Conservation (phyloP, 2,797 vertebrate species). For the Chelidonichthys spinosus region DNA sequence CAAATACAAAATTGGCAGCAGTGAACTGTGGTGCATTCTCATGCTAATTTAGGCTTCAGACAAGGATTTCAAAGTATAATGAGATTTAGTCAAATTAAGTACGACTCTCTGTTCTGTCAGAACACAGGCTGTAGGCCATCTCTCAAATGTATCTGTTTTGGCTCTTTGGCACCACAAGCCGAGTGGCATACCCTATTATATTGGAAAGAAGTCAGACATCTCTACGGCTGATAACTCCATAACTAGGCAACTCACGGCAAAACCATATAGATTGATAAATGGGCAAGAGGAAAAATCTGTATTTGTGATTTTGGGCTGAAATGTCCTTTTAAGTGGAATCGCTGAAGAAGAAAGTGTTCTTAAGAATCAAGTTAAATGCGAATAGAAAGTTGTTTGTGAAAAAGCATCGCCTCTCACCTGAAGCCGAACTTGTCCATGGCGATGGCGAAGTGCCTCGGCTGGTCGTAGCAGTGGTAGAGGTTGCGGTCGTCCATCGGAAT, state of each 20-base stretch:
- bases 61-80: conserved; percentile 51
- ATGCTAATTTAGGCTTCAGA: conserved; percentile 50
- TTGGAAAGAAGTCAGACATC: not conserved
- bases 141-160: not conserved
- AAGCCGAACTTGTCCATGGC: conserved; percentile 99
- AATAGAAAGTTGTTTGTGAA: not conserved
- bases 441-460: conserved; percentile 97
- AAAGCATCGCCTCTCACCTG: conserved; percentile 82
- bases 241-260: not conserved
- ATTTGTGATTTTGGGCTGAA: not conserved
- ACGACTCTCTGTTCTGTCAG: conserved; percentile 37
- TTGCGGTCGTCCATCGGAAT: conserved; percentile 99
- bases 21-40: conserved; percentile 37
- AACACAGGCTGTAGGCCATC: conserved; percentile 24
- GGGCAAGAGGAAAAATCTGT: not conserved
- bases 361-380: not conserved
- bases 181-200: too few species aligned
- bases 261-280: not conserved
- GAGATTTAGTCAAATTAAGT: conserved; percentile 50
- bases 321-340: not conserved
- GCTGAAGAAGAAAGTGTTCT: not conserved
- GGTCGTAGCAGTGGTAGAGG: conserved; percentile 97
- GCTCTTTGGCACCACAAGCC: too few species aligned
- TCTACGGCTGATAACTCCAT: not conserved
- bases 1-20: conserved; percentile 53